A percentile compares a stretch with the other conserved stretches of the same genome.
Evolutionary conservation across 2,888 invertebrate species (phyloP).

Genomic region (Girardia tigrina): DNA sequence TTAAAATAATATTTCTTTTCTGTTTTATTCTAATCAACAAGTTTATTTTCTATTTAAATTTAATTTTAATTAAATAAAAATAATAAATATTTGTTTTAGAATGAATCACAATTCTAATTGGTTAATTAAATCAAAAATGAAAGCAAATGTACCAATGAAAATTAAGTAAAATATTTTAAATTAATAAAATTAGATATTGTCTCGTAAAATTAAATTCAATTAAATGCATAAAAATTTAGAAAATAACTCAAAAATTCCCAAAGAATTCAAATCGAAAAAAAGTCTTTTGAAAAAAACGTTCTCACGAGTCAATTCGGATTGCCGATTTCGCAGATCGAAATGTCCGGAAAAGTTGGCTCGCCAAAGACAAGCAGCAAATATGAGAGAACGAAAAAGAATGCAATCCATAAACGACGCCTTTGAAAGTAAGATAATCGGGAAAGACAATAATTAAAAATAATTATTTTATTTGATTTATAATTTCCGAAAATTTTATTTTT

Average conservation of each 20-base stretch:
- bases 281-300: constrained; percentile 4
- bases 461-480: background rate
- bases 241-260: background rate
- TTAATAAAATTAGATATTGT: too few species aligned
- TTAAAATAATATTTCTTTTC: too few species aligned
- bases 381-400: constrained; percentile 80
- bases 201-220: too few species aligned
- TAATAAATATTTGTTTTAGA: too few species aligned
- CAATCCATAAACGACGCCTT: constrained; percentile 93
- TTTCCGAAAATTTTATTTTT: background rate
- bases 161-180: too few species aligned
- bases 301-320: background rate
- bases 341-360: constrained; percentile 65
- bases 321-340: background rate
- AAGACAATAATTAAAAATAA: background rate
- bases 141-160: too few species aligned
- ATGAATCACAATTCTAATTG: too few species aligned
- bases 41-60: too few species aligned
- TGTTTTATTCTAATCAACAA: too few species aligned
- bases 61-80: too few species aligned
- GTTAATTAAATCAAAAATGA: background rate
- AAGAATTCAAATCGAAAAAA: background rate
- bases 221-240: background rate
- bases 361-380: constrained; percentile 81
- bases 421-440: constrained; percentile 54